Evolutionary conservation across 2,797 vertebrate genomes (phyloP), one percentile per base, ranked within the genome.

Genomic region (Cephalopachus bancanus): DNA sequence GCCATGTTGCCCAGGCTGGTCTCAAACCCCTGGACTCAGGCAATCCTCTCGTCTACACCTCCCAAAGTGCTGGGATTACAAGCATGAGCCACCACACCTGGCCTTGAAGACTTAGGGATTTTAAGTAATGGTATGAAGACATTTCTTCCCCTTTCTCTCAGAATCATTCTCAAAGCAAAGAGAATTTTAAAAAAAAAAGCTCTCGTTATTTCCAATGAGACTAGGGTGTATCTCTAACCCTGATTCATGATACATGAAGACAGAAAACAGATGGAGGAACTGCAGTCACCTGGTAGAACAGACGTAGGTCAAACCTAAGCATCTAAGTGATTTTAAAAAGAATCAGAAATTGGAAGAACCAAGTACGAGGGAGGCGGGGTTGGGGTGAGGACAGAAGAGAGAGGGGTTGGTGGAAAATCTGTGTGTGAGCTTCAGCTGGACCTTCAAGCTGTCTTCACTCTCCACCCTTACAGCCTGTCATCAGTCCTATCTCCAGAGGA

Each of bases 201-300:
- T 69, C 72, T 90, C 64, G 49, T 90, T 78, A 22, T 95, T 97
- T 93, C 93, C 95, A 93, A 59, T 97, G 76, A 94, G 85, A 78
- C 30, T 71, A 84, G 60, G n/a, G 59, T 81, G 49, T 74, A 75
- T 28, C 60, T 89, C 57, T 95, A 96, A 96, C 84, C 71, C 28
- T 44, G 80, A 60, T 15, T 94, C 71, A 79, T 59, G 80, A 33
- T 71, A 53, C 26, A 22, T 10, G 78, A 94, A 49, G 72, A 89
- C 44, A 75, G 60, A 83, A 76, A 93, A 57, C 17, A 86, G 37
- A 24, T 37, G 49, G 59, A 75, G 17, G 30, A 83, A 92, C 0
- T 60, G 33, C 7, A 49, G 0, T 83, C 33, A 72, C n/a, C 26
- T 51, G 30, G 33, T 16, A 53, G 28, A 19, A 10, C 33, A 10